phyloP scores from a whole-genome alignment of 2,797 vertebrate genomes.

The Margarornis squamiger region DNA sequence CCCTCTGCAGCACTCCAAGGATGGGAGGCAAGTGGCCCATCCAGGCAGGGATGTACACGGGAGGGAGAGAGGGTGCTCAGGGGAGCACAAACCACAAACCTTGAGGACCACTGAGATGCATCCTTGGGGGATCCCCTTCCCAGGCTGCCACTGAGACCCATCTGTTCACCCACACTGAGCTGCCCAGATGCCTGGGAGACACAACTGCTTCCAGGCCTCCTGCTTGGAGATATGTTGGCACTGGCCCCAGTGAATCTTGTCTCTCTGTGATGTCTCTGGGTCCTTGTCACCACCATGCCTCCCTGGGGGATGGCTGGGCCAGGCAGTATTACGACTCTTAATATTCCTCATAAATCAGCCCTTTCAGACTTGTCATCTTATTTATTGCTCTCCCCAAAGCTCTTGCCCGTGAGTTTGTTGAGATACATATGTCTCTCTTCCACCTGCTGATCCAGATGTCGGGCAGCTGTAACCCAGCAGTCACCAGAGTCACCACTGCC shows the following conservation, averaged over 20 bases:
- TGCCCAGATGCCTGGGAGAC: not conserved
- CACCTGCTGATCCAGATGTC: slow-evolving; percentile 38
- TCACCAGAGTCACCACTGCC: not conserved
- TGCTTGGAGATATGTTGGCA: not conserved
- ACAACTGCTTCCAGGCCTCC: not conserved
- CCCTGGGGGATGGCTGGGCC: not conserved
- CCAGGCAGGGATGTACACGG: not conserved
- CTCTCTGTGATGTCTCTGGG: not conserved
- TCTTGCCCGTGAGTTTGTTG: not conserved
- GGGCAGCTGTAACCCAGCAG: not conserved
- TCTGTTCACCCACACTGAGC: not conserved
- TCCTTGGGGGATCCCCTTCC: not conserved
- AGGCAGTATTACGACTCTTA: slow-evolving; percentile 38
- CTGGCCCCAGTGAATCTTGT: not conserved
- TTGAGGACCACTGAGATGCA: not conserved
- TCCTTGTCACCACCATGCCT: not conserved
- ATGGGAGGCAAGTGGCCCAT: not conserved
- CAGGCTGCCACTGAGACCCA: not conserved
- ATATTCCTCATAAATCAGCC: slow-evolving; percentile 54
- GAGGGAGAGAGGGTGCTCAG: not conserved
- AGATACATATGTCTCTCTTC: slow-evolving; percentile 12
- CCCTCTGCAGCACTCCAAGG: not conserved
- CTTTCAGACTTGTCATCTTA: slow-evolving; percentile 33
- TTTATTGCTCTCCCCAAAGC: slow-evolving; percentile 37
- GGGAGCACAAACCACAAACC: not conserved